phyloP scores from a whole-genome alignment of 2,113 vertebrate species.

The Stegastes partitus region DNA sequence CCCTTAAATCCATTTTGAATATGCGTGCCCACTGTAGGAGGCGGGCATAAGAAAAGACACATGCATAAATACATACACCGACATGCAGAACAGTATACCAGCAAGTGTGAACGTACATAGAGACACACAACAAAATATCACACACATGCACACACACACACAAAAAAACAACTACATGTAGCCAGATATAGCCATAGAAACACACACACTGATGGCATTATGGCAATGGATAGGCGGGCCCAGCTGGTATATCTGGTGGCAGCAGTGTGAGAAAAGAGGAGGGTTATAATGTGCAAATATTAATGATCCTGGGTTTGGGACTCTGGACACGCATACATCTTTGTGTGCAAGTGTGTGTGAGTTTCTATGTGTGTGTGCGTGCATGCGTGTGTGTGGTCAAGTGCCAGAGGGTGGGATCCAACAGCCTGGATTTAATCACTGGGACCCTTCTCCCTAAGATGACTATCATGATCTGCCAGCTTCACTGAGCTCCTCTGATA shows the following conservation, averaged over 20 bases:
- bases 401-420: constrained; percentile 80
- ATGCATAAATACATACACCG: constrained; percentile 52
- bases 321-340: constrained; percentile 73
- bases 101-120: constrained; percentile 45
- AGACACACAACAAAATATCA: constrained; percentile 23
- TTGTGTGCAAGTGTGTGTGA: constrained; percentile 45
- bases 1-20: constrained; percentile 85
- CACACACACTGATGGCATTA: constrained; percentile 71
- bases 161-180: constrained; percentile 33
- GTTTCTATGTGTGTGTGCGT: constrained; percentile 19
- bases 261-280: constrained; percentile 82
- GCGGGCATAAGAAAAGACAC: constrained; percentile 37
- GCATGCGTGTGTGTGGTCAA: constrained; percentile 73
- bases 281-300: constrained; percentile 86
- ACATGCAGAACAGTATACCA: constrained; percentile 19
- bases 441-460: constrained; percentile 81
- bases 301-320: constrained; percentile 83
- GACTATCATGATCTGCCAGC: constrained; percentile 83
- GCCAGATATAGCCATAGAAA: constrained; percentile 37
- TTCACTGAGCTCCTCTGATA: constrained; percentile 81
- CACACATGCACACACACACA: too few relatives aligned
- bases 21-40: constrained; percentile 69
- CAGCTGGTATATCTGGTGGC: constrained; percentile 85
- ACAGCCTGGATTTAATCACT: constrained; percentile 82
- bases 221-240: constrained; percentile 81